Evolutionary conservation across 1,140 invertebrate species (phyloP), one percentile per base, ranked within the genome.

Genomic region (Diploscapter pachys): DNA sequence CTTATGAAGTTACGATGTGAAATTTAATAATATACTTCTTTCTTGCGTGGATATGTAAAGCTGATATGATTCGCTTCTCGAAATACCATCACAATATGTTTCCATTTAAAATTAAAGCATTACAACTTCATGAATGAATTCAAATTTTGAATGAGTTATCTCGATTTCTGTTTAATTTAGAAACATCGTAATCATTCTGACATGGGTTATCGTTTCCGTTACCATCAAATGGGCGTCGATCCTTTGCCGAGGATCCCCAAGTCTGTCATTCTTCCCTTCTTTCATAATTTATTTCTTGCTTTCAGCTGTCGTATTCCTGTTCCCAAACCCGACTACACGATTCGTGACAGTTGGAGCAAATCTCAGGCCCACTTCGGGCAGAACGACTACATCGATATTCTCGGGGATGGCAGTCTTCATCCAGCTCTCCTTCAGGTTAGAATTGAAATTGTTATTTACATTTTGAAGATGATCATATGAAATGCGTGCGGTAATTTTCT

Each of bases 361-460:
- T 77, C 31, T 11, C 77, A 64, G 73, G 83, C 83, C 49, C 69
- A 72, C 54, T 85, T 84, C 67, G 83, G 83, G 11, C 82, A 81
- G 61, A 84, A 84, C 57, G 83, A 85, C 68, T 85, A 85, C 71
- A 85, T 85, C 62, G 83, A 85, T 72, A 57, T 85, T 63, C 72
- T 85, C 6, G 79, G 79, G 49, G 79, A 81, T 65, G 75, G 75
- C 31, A 68, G 67, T 13, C 67, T 85, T 6, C 84, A 86, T 75
- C 83, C 83, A n/a, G 85, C 83, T 54, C 83, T 85, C 62, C 75
- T 85, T 8, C 79, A 72, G 71, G 71, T 71, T 8, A 71, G 31
- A 31, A 5, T 31, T 9, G 49, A 62, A 9, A 67, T 11, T n/a
- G 11, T 71, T 9, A 61, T 67, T 71, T 8, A 51, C 13, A 48